These are phyloP conservation scores for Dipodomys merriami DNA, from an alignment of 2,113 vertebrate species.

Conservation along the genomic window DNA sequence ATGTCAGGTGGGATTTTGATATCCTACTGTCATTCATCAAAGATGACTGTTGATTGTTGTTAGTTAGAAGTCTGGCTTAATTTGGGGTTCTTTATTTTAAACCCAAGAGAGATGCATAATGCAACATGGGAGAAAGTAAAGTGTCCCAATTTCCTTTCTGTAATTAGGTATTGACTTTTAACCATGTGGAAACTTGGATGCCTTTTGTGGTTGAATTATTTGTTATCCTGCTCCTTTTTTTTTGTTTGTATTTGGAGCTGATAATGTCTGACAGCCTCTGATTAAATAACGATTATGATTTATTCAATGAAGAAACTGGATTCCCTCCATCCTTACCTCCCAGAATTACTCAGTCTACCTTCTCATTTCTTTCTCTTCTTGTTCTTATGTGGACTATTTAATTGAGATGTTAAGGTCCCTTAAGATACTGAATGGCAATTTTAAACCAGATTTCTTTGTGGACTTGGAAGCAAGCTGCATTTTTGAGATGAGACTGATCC, in stretches of 20 bases:
- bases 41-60: background rate
- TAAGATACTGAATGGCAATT: background rate
- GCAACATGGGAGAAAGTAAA: background rate
- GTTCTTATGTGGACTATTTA: conserved; percentile 36
- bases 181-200: background rate
- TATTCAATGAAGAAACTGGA: background rate
- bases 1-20: conserved; percentile 11
- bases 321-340: background rate
- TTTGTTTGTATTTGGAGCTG: background rate
- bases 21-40: conserved; percentile 6
- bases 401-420: conserved; percentile 58
- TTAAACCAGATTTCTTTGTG: conserved; percentile 57
- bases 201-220: conserved; percentile 13
- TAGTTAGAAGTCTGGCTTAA: background rate
- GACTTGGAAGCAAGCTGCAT: background rate
- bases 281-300: conserved; percentile 9
- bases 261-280: background rate
- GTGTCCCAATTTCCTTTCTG: background rate
- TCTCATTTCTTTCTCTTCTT: conserved; percentile 6
- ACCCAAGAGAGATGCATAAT: background rate
- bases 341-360: background rate
- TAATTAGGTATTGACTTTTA: conserved; percentile 31
- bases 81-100: conserved; percentile 2
- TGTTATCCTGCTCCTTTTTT: conserved; percentile 34
- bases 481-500: conserved; percentile 48